A percentile compares a stretch with the other conserved stretches of the same genome.
Evolutionary conservation across 2,113 vertebrate genomes (phyloP).

Genomic region (Platysteira castanea): DNA sequence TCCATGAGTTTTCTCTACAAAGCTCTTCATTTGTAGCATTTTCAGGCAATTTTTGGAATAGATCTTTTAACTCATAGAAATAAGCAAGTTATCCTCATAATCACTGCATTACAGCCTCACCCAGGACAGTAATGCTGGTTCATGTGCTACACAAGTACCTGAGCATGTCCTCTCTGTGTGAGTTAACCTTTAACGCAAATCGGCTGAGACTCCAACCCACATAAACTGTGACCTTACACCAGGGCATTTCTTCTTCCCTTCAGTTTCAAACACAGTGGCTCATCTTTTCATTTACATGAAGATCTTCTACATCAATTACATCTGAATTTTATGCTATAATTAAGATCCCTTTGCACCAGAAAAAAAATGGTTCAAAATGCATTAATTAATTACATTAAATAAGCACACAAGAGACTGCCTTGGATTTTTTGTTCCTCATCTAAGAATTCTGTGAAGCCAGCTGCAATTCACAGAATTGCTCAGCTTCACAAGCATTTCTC

Average conservation of each 20-base stretch:
- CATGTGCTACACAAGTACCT: not conserved
- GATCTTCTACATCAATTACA: not conserved
- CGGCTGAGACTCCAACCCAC: not conserved
- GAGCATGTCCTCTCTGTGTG: not conserved
- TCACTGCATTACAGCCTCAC: not conserved
- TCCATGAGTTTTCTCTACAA: not conserved
- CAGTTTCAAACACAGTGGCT: not conserved
- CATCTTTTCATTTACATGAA: not conserved
- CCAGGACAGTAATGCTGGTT: not conserved
- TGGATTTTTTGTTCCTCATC: not conserved
- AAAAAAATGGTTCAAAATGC: not conserved
- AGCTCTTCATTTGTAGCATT: not conserved
- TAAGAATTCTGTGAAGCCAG: not conserved
- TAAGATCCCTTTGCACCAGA: not conserved
- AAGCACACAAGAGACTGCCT: slow-evolving; percentile 18
- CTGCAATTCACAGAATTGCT: not conserved
- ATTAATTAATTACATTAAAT: slow-evolving; percentile 37
- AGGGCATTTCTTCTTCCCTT: not conserved
- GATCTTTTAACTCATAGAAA: not conserved
- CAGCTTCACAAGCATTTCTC: not conserved
- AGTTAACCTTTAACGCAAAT: not conserved
- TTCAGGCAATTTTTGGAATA: not conserved
- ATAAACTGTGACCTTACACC: not conserved
- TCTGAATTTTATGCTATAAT: not conserved
- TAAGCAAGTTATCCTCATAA: not conserved